A percentile compares a stretch with the other conserved stretches of the same genome.
phyloP scores from a whole-genome alignment of 1,140 invertebrate species.

The Pseudomyrmex gracilis region DNA sequence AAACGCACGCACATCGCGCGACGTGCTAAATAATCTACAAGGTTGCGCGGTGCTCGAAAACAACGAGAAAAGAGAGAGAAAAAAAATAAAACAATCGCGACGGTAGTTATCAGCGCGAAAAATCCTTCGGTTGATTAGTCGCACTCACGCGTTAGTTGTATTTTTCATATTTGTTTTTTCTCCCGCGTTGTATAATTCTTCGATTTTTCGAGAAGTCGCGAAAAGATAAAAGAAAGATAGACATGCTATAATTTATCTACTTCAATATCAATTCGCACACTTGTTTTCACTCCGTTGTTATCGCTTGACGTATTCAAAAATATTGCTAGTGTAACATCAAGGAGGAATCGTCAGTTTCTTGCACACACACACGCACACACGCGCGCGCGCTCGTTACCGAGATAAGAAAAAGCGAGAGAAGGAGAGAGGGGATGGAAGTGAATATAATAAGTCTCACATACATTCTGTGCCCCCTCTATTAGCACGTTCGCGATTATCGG shows the following conservation, averaged over 20 bases:
- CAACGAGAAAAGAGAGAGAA: no score
- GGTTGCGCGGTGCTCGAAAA: constrained; percentile 13
- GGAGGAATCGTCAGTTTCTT: not conserved
- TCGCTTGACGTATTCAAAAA: not conserved
- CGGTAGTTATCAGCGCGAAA: constrained; percentile 6
- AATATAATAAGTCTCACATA: not conserved
- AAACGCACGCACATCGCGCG: not conserved
- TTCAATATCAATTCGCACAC: constrained; percentile 2
- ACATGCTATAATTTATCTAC: constrained; percentile 20
- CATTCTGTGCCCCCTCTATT: not conserved
- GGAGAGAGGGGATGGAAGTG: no score
- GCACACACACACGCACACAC: not conserved
- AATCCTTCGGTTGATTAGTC: not conserved
- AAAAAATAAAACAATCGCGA: constrained; percentile 19
- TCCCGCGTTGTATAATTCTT: not conserved
- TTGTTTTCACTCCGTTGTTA: constrained; percentile 30
- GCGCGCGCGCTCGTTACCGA: no score
- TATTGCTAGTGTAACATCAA: not conserved
- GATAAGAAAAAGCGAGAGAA: constrained; percentile 23
- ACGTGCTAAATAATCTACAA: constrained; percentile 27
- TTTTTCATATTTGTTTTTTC: not conserved
- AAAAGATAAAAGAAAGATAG: not conserved
- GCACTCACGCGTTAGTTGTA: not conserved
- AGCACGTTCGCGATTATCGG: not conserved
- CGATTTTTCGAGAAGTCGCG: not conserved